Conservation (phyloP, 2,797 vertebrate genomes). For the Fundulus diaphanus region DNA sequence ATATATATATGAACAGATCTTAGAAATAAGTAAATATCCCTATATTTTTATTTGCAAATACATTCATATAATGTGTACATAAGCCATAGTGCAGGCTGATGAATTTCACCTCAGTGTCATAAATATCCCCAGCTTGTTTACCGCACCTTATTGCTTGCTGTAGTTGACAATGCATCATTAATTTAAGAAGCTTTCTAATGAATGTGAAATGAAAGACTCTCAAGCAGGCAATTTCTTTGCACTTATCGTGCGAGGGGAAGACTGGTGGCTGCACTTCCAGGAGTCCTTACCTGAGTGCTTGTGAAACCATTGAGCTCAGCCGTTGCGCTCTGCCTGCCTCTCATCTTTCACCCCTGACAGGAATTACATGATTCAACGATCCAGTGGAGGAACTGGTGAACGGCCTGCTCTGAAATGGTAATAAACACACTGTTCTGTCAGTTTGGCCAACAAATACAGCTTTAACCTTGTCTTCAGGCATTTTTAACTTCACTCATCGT, state of each 20-base stretch:
- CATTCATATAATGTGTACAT: conserved; percentile 21
- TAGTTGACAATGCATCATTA: conserved; percentile 68
- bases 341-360: conserved; percentile 76
- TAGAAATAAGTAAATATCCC: not conserved
- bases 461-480: conserved; percentile 68
- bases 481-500: conserved; percentile 8
- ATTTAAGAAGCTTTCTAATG: conserved; percentile 73
- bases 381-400: conserved; percentile 63
- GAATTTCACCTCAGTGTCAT: conserved; percentile 45
- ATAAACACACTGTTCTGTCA: conserved; percentile 71
- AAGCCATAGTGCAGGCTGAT: conserved; percentile 47
- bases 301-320: conserved; percentile 57
- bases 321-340: conserved; percentile 39
- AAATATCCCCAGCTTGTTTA: conserved; percentile 72
- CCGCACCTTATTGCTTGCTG: conserved; percentile 57
- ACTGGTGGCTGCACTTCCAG: conserved; percentile 44
- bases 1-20: not conserved
- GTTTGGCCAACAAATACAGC: conserved; percentile 59
- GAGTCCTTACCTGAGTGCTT: conserved; percentile 40
- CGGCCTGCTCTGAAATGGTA: conserved; percentile 66
- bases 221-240: conserved; percentile 46
- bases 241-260: conserved; percentile 35
- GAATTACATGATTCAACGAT: conserved; percentile 75
- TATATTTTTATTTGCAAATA: not conserved
- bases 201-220: conserved; percentile 71